Base-by-base conservation (phyloP, 2,113 vertebrate genomes). In the Lucifuga dentata region DNA sequence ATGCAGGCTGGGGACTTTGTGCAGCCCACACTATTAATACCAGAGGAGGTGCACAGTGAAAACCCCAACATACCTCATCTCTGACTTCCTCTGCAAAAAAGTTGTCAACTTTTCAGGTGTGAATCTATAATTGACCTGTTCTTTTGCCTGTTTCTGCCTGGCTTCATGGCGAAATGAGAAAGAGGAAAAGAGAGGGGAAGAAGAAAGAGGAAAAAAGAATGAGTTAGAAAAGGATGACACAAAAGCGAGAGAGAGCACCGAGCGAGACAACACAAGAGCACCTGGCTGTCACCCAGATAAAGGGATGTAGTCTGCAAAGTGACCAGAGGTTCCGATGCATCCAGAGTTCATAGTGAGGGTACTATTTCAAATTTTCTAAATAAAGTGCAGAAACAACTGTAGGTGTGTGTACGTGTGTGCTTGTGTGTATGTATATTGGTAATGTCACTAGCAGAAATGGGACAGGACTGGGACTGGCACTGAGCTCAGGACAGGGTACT, bases 61-160 rank as follows among this genome's bases (percentile, higher is more conserved):
- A 60, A n/a, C 5, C 21, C 8, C 1, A 32, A 68, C 58, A 46
- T 61, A 61, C 19, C 29, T 66, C 53, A n/a, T 46, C 49, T 63
- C 48, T 51, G 59, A 53, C 46, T 55, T 61, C 17, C 40, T 40
- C 26, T 19, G 33, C 11, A 55, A 73, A 50, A 45, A 52, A 59
- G 17, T 8, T 65, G 53, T 35, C 32, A 40, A n/a, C 9, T 23
- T 70, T 51, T 73, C 26, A 76, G 21, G 53, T 74, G 65, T 26
- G 33, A 73, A 24, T 69, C 45, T 63, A 43, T 69, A 74, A 74
- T 26, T 77, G 74, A 71, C 57, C 20, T 78, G 40, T 48, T 57
- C 38, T 46, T 72, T 73, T 65, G 24, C 40, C 26, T 49, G 32
- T 21, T 32, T 45, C 29, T 44, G 7, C 16, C 11, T 20, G 15